These are phyloP conservation scores for Syngnathus acus DNA, from an alignment of 2,797 vertebrate species.

Conservation along the genomic window DNA sequence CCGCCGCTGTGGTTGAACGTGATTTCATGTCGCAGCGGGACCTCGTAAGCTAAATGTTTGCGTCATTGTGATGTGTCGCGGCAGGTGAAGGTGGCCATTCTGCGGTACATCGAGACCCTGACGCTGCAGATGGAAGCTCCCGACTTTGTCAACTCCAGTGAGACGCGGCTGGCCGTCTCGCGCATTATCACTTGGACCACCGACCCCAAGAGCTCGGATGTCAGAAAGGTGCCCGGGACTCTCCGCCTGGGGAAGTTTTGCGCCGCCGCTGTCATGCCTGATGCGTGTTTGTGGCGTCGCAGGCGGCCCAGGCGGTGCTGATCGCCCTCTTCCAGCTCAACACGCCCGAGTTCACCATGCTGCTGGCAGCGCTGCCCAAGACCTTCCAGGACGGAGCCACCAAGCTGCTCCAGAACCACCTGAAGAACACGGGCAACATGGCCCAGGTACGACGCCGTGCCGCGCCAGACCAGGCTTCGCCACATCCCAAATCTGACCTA, in stretches of 20 bases:
- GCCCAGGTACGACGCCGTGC: slow-evolving; percentile 50
- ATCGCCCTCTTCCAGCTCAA: slow-evolving; percentile 95
- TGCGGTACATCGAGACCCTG: slow-evolving; percentile 94
- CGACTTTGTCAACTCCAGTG: slow-evolving; percentile 94
- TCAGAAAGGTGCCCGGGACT: slow-evolving; percentile 81
- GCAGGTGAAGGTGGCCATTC: slow-evolving; percentile 94
- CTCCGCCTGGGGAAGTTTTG: not conserved
- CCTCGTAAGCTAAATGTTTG: slow-evolving; percentile 11
- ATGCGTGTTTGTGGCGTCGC: slow-evolving; percentile 32
- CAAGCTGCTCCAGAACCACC: slow-evolving; percentile 91
- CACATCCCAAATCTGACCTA: not conserved
- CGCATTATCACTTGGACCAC: slow-evolving; percentile 97
- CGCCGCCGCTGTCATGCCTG: not conserved
- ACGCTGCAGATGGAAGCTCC: slow-evolving; percentile 92
- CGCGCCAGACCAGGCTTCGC: too few species aligned
- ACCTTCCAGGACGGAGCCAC: slow-evolving; percentile 96
- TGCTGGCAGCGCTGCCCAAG: slow-evolving; percentile 93
- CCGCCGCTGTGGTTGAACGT: slow-evolving; percentile 29
- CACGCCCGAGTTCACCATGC: slow-evolving; percentile 95
- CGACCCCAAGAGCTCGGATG: slow-evolving; percentile 95
- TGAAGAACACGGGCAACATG: slow-evolving; percentile 84
- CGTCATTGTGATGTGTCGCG: not conserved
- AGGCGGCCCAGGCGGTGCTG: slow-evolving; percentile 92
- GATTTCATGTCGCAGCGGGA: slow-evolving; percentile 1
- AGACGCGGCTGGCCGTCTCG: slow-evolving; percentile 92